These are phyloP conservation scores for Tigriopus japonicus DNA, from an alignment of 1,140 invertebrate species.

Conservation along the genomic window DNA sequence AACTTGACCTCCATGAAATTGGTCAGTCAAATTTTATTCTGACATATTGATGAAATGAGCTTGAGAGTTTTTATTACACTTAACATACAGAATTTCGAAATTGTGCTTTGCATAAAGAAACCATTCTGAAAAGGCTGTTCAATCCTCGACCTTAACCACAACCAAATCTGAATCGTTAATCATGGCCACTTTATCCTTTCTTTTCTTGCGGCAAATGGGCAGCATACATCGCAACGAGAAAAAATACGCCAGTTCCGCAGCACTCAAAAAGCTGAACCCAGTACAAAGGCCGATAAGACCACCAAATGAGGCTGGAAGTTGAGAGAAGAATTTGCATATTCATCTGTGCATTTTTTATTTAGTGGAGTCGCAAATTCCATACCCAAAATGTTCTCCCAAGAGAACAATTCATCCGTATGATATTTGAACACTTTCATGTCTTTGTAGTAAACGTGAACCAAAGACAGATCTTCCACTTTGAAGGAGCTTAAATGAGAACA, in stretches of 20 bases:
- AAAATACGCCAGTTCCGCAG: constrained; percentile 42
- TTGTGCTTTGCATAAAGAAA: too few species aligned
- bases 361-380: background rate
- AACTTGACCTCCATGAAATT: too few species aligned
- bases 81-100: too few species aligned
- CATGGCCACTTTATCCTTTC: background rate
- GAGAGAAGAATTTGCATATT: background rate
- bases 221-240: constrained; percentile 28
- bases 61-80: too few species aligned
- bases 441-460: constrained; percentile 1
- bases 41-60: too few species aligned
- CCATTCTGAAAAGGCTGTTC: background rate
- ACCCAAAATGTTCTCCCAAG: constrained; percentile 8
- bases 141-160: constrained; percentile 7
- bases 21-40: too few species aligned
- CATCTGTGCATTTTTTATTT: too few species aligned
- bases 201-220: constrained; percentile 9
- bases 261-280: constrained; percentile 26
- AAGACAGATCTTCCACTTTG: constrained; percentile 2
- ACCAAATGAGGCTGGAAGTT: constrained; percentile 1
- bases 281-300: constrained; percentile 8
- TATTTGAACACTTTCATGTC: constrained; percentile 6
- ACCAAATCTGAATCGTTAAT: background rate
- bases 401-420: constrained; percentile 9
- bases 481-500: background rate